Base-by-base conservation (phyloP, 2,888 invertebrate species). In the Eupithecia exiguata region DNA sequence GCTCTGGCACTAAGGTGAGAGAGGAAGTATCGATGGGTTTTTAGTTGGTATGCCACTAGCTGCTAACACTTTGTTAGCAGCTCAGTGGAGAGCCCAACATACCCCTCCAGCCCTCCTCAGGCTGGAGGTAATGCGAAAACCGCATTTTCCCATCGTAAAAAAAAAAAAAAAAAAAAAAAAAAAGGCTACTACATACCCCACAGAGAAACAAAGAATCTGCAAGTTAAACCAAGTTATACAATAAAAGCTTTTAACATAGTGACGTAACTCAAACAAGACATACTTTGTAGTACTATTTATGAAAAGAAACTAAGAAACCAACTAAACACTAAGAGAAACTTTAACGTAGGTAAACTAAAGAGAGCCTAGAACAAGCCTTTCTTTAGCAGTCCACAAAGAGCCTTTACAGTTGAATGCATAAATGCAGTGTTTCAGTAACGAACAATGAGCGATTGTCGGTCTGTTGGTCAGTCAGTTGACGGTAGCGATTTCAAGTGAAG, bases 371-470 rank as follows among this genome's bases (percentile, higher is more conserved):
- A 66, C 66, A 66, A 66, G 68, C 25, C 40, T 66, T 66, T 66
- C 66, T 40, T 66, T 21, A 66, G 25, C 14, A 40, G 38, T 21
- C 21, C 14, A 72, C 75, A 75, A 72, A 63, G 75, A 68, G 70
- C 38, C 81, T 81, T 79, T 71, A 78, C 80, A 81, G 76, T 81
- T 80, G 76, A 81, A 79, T 80, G 77, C 74, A 76, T 74, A 73
- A 79, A 84, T 78, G 77, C 79, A 77, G 80, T 83, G 82, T 83
- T 85, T 85, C 79, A 83, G 79, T 71, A 49, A 74, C 77, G 77
- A 72, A 84, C 84, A 84, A 84, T 83, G 84, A 80, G 62, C 78
- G 79, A 83, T 83, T 85, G 85, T 86, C 79, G 78, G 77, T 62
- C 65, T 68, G 70, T 69, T 62, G 73, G 73, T 73, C 73, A 70